Base-by-base conservation (phyloP, 1,140 invertebrate species). In the Saxidomus purpurata region DNA sequence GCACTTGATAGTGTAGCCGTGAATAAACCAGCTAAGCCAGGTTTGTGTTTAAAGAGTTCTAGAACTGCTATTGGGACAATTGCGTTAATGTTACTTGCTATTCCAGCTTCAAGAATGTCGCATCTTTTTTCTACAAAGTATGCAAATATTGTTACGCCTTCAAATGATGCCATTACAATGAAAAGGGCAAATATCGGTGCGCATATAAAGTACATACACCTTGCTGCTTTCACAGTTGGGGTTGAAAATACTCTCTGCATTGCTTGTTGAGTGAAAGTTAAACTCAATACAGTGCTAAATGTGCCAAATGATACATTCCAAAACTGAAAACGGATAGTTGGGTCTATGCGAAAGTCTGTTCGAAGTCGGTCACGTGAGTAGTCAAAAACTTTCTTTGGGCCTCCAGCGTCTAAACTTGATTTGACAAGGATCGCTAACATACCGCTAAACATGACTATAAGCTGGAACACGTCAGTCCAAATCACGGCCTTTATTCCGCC, bases 401-500 rank as follows among this genome's bases (percentile, higher is more conserved):
- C 82, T 0, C 82, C 61, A n/a, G 40, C 82, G 34, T 71, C n/a
- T 2, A 71, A 71, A 17, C 31, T 84, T 47, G n/a, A 28, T 28
- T 49, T 69, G 1, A 71, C 31, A 2, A 84, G 4, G 31, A 84
- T 49, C 11, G 82, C 67, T 11, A 84, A 17, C 11, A 76, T 74
- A n/a, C 84, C 84, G 19, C 25, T 77, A 0, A 59, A 25, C 47
- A 77, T 86, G 52, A 86, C 47, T 2, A 25, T 0, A 36, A 86
- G 59, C 47, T 86, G 84, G 28, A 86, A 86, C 2, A 74, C 67
- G 36, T 86, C 84, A 22, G 84, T 77, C 84, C 84, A 86, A 6
- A 86, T 86, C 4, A 86, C 84, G 22, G 69, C 84, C 40, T 86
- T 86, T 34, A 84, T 84, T 19, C 82, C 82, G 15, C 82, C 82